Evolutionary conservation across 2,888 invertebrate genomes (phyloP).

Genomic region (Gibbula magus): DNA sequence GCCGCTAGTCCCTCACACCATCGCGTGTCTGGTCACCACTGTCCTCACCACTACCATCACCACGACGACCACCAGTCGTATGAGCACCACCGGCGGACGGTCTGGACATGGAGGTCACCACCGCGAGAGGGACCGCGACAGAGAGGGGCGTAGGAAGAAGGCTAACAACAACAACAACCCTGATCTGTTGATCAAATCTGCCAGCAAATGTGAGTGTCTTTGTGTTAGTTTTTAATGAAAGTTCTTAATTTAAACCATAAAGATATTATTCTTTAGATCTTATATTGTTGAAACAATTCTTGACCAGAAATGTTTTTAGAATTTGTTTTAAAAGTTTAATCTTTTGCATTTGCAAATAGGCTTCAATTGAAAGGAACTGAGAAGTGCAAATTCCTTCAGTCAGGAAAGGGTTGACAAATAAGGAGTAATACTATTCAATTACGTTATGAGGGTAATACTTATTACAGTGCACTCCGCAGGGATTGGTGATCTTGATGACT

Average conservation of each 20-base stretch:
- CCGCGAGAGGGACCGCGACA: constrained; percentile 14
- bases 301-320: no score
- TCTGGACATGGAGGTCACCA: constrained; percentile 20
- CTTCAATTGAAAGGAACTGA: no score
- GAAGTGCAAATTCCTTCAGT: no score
- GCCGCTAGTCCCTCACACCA: not conserved
- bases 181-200: constrained; percentile 7
- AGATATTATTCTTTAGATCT: no score
- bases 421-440: no score
- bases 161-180: constrained; percentile 27
- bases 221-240: no score
- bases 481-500: constrained; percentile 74
- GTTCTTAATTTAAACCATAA: no score
- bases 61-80: constrained; percentile 17
- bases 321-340: no score
- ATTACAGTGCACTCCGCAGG: constrained; percentile 51
- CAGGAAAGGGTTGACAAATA: no score
- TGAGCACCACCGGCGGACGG: not conserved
- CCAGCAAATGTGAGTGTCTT: not conserved
- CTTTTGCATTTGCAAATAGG: no score
- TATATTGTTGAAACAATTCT: no score
- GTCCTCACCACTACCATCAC: constrained; percentile 24
- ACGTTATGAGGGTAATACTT: not conserved
- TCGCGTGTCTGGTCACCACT: constrained; percentile 33
- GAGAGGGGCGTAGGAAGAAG: constrained; percentile 17